phyloP scores from a whole-genome alignment of 2,888 invertebrate genomes.

The Cataglyphis altisquamis region DNA sequence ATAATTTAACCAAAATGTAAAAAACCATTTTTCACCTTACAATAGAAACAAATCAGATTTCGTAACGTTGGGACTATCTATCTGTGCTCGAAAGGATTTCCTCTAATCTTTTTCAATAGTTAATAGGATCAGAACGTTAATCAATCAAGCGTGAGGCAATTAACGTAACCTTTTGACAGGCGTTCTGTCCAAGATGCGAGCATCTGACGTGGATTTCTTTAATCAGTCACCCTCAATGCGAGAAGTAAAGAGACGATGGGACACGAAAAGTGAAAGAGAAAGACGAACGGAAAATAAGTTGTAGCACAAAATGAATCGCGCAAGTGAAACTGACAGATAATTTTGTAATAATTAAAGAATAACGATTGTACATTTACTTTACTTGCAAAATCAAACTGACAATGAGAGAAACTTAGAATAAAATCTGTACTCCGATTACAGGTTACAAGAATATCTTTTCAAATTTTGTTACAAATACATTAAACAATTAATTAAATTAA shows the following conservation, averaged over 20 bases:
- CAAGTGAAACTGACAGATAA: conserved; percentile 81
- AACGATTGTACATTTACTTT: conserved; percentile 36
- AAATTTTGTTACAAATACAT: not conserved
- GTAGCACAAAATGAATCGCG: conserved; percentile 80
- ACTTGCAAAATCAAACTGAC: not conserved
- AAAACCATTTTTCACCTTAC: conserved; percentile 47
- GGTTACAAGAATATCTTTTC: too few species aligned
- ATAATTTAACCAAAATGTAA: conserved; percentile 18
- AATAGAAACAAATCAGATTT: conserved; percentile 51
- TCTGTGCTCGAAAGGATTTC: conserved; percentile 34
- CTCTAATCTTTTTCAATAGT: conserved; percentile 65
- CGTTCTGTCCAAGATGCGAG: conserved; percentile 73
- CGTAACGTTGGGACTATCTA: conserved; percentile 45
- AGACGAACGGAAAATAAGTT: conserved; percentile 72
- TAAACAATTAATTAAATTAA: conserved; percentile 2
- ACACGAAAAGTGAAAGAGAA: conserved; percentile 57
- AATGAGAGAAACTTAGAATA: not conserved
- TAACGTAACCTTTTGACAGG: conserved; percentile 82
- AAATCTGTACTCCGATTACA: not conserved
- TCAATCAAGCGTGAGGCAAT: conserved; percentile 82
- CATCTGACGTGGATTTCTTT: conserved; percentile 82
- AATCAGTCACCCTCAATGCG: conserved; percentile 80
- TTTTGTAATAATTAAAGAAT: conserved; percentile 79
- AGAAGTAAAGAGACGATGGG: conserved; percentile 63
- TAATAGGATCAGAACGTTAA: conserved; percentile 78